These are phyloP conservation scores for Pterostichus niger DNA, from an alignment of 2,888 invertebrate species.

Conservation along the genomic window DNA sequence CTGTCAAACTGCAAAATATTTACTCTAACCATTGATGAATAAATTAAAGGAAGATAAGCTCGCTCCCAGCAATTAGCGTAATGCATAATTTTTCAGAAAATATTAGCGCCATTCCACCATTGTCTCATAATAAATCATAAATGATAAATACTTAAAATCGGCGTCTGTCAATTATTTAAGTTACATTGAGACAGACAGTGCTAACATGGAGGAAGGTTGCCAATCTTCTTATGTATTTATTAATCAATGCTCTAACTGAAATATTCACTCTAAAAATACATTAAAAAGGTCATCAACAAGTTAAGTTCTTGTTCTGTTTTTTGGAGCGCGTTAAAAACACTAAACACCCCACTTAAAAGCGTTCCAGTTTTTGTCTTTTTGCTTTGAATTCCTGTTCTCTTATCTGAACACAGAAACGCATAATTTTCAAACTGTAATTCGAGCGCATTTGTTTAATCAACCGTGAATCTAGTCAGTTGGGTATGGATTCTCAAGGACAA, in stretches of 20 bases:
- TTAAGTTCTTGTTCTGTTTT: constrained; percentile 25
- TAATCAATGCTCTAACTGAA: too few relatives aligned
- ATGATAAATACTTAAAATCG: too few relatives aligned
- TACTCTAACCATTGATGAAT: not conserved
- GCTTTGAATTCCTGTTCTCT: constrained; percentile 43
- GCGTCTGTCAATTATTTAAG: too few relatives aligned
- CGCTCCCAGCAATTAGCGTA: too few relatives aligned
- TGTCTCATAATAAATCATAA: too few relatives aligned
- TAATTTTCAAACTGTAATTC: constrained; percentile 62
- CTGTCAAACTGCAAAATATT: constrained; percentile 9
- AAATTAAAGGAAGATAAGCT: too few relatives aligned
- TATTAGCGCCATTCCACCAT: too few relatives aligned
- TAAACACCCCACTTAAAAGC: constrained; percentile 59
- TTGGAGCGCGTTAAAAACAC: constrained; percentile 24
- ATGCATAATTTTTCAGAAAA: too few relatives aligned
- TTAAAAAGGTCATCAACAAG: constrained; percentile 41
- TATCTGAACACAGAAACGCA: constrained; percentile 54
- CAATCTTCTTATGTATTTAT: too few relatives aligned
- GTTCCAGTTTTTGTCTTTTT: constrained; percentile 37
- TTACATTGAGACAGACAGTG: too few relatives aligned
- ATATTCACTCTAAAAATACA: not conserved
- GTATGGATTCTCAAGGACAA: constrained; percentile 59
- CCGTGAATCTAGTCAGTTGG: constrained; percentile 57
- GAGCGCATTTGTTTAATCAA: constrained; percentile 66
- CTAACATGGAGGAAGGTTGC: too few relatives aligned